phyloP scores from a whole-genome alignment of 2,888 invertebrate species.

The Papilio gigon region DNA sequence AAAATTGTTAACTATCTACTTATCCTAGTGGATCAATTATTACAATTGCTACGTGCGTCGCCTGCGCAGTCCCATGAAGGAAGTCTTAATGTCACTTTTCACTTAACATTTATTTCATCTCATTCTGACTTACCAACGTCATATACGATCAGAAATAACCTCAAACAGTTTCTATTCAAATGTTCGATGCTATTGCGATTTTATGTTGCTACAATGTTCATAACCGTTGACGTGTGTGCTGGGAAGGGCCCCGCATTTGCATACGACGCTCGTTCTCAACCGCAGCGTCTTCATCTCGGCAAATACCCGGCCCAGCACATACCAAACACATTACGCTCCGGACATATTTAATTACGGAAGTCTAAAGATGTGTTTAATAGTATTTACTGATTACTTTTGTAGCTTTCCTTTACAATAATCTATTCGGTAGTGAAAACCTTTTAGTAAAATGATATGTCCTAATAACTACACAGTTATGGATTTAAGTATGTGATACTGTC shows the following conservation, averaged over 20 bases:
- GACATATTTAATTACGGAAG: conserved; percentile 28
- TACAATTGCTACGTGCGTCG: too few relatives aligned
- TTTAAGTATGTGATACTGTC: too few relatives aligned
- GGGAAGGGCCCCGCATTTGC: conserved; percentile 12
- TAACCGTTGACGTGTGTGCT: conserved; percentile 1
- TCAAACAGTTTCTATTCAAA: conserved; percentile 14
- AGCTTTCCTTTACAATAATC: too few relatives aligned
- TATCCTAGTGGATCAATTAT: too few relatives aligned
- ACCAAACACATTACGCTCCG: background rate
- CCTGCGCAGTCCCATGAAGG: too few relatives aligned
- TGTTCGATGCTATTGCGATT: conserved; percentile 1
- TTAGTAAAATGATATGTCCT: too few relatives aligned
- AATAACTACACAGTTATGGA: too few relatives aligned
- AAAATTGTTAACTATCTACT: too few relatives aligned
- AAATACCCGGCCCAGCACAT: conserved; percentile 1
- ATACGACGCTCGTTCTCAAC: conserved; percentile 25
- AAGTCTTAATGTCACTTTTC: too few relatives aligned
- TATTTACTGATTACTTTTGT: background rate
- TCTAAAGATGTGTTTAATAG: background rate
- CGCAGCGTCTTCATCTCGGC: conserved; percentile 5
- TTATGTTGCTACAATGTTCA: conserved; percentile 18
- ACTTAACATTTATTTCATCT: too few relatives aligned
- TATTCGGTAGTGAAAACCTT: too few relatives aligned
- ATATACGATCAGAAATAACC: background rate
- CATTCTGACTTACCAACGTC: background rate